Base-by-base conservation (phyloP, 1,140 invertebrate species). In the Cepaea nemoralis region DNA sequence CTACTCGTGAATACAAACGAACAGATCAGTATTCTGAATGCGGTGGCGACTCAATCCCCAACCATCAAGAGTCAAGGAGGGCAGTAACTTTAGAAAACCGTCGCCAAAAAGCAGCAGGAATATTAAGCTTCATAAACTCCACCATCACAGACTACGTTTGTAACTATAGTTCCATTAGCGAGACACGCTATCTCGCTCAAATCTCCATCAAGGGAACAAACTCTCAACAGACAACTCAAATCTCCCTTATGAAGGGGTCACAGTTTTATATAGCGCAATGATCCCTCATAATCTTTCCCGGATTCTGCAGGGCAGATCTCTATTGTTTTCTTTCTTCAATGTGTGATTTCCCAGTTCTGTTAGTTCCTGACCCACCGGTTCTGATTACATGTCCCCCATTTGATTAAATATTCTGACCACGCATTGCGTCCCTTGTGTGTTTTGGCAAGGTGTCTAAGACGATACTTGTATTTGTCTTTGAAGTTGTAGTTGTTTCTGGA, bases 271-370 rank as follows among this genome's bases (percentile, higher is more conserved):
- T 2, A 14, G 50, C 8, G 19, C 50, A 22, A 8, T n/a, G n/a
- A 55, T 55, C 50, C 50, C n/a, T 55, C 50, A 55, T 55, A 55
- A 55, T 55, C 50, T 55, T 55, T 22, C 50, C n/a, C 16, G 50
- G 19, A 22, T 22, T 55, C 22, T 24, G 50, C 8, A 2, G 8
- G 50, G 8, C n/a, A 55, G n/a, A 55, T 14, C 19, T 3, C 50
- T 55, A 55, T 55, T 55, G 22, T 55, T 55, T 8, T 55, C 50
- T 24, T 55, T 22, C 6, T 22, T 55, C 50, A 55, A 22, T 22
- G 8, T 55, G 8, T 55, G 50, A 14, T 55, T 55, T 55, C 50
- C 19, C 22, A 8, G 22, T 3, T 22, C 6, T 24, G 50, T 55
- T 55, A 55, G 50, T 5, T 55, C 6, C 19, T 22, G 50, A 10